Base-by-base conservation (phyloP, 53 echinoderm and acorn worm species). In the Mesocentrotus franciscanus region DNA sequence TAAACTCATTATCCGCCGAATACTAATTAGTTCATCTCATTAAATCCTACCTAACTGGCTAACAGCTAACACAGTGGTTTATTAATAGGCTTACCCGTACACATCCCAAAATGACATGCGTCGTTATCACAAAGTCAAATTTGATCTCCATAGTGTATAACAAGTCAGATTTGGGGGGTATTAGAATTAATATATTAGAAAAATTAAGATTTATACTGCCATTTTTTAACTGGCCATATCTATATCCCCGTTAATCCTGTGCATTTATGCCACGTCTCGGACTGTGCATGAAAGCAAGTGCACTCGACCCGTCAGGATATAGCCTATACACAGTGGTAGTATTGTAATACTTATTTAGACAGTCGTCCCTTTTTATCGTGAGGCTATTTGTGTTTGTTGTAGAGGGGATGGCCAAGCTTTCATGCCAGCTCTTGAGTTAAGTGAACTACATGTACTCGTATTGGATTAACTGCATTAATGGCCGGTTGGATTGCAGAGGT, bases 21-120 rank as follows among this genome's bases (percentile, higher is more conserved):
- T 87, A 35, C 58, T 87, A 87, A 87, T 87, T 87, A 87, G 87
- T 87, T 27, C 13, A 58, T 27, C 87, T 58, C 56, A 87, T 87
- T 87, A 87, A 81, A 87, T 87, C 10, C 57, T 56, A 87, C 27
- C 58, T 2, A 39, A 39, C 1, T 39, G 39, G 39, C 39, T 39
- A 58, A 57, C 14, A 58, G 15, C 58, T 58, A 87, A 87, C 27
- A 84, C 17, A 84, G 84, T 58, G 56, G 57, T 42, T 81, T 81
- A 74, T 74, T 30, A 32, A 74, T 74, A 81, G 81, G 22, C 42
- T 18, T 17, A 81, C 81, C 4, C 84, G 49, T 39, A 27, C 11
- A 12, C 29, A 12, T 74, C 1, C 32, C 14, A 10, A 30, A 18
- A 42, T 49, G 84, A 84, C 32, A 5, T 71, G 71, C 22, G 12